Evolutionary conservation across 2,113 vertebrate genomes (phyloP).

Genomic region (Sterrhoptilus dennistouni): DNA sequence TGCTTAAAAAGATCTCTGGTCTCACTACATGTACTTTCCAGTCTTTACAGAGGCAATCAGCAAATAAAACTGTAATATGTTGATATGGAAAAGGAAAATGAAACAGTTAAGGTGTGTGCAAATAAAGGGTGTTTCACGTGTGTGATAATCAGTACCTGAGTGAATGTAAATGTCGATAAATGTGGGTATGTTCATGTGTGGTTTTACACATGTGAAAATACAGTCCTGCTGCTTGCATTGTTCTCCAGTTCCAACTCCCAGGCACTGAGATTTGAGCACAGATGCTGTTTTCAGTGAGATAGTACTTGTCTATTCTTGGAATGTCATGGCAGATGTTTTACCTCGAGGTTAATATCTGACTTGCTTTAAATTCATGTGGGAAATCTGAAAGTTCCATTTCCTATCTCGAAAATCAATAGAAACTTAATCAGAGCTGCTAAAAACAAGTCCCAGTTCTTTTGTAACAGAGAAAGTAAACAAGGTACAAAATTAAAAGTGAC

Average conservation of each 20-base stretch:
- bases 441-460: conserved; percentile 74
- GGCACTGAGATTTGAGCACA: conserved; percentile 46
- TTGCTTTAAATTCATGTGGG: conserved; percentile 78
- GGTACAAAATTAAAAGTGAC: conserved; percentile 76
- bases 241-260: conserved; percentile 26
- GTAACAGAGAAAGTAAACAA: conserved; percentile 74
- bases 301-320: conserved; percentile 53
- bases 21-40: background rate
- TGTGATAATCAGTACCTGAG: background rate
- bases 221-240: background rate
- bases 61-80: background rate
- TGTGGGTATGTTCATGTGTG: background rate
- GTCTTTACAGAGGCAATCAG: background rate
- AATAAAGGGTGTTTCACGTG: background rate
- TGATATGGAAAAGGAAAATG: background rate
- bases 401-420: conserved; percentile 77
- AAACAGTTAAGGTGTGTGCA: background rate
- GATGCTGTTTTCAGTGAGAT: conserved; percentile 56
- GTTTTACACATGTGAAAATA: conserved; percentile 3
- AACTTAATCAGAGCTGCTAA: conserved; percentile 78
- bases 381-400: conserved; percentile 78
- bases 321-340: conserved; percentile 69
- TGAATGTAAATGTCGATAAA: background rate
- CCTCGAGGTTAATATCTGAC: conserved; percentile 73
- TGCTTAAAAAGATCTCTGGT: background rate